Evolutionary conservation across 2,113 vertebrate genomes (phyloP).

Genomic region (Sceloporus undulatus): DNA sequence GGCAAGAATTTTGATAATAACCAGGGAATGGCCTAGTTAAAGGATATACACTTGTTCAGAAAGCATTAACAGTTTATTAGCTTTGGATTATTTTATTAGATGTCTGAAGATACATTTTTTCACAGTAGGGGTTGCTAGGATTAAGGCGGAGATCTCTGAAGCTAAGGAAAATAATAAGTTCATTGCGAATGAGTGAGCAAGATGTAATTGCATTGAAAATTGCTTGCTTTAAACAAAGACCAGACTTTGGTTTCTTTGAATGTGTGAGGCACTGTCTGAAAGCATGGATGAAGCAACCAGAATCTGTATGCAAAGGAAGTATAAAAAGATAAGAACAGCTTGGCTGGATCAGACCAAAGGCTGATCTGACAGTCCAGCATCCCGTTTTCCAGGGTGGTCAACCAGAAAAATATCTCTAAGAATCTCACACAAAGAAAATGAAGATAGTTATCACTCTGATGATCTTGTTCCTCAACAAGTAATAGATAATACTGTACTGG

Average conservation of each 20-base stretch:
- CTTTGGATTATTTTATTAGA: slow-evolving; percentile 22
- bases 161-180: background rate
- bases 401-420: background rate
- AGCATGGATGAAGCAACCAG: background rate
- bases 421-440: background rate
- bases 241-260: background rate
- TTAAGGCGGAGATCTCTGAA: background rate
- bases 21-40: slow-evolving; percentile 18
- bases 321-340: background rate
- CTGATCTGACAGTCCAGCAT: background rate
- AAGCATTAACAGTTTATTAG: slow-evolving; percentile 19
- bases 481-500: background rate
- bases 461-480: background rate
- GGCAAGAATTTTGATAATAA: slow-evolving; percentile 28
- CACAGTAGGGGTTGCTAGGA: background rate
- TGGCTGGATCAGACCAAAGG: background rate
- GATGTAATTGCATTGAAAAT: background rate
- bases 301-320: background rate
- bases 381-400: background rate
- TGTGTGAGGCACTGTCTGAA: background rate
- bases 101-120: slow-evolving; percentile 4
- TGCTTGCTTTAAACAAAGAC: background rate
- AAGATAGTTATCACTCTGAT: background rate
- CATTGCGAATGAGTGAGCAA: background rate
- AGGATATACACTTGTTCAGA: background rate